Evolutionary conservation across 2,113 vertebrate species (phyloP).

Genomic region (Uria aalge): DNA sequence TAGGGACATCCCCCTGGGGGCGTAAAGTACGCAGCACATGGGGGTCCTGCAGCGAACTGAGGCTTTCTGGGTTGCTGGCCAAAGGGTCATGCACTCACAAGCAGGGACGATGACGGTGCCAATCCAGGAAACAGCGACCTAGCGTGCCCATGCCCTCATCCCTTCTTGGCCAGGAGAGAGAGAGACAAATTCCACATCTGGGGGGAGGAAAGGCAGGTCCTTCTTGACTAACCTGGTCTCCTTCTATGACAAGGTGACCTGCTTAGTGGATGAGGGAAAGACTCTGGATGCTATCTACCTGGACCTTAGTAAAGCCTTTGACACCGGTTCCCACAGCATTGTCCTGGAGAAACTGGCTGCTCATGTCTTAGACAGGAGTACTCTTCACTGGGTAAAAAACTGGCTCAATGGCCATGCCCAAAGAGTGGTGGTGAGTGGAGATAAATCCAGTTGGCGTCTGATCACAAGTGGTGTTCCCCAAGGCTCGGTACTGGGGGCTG

Average conservation of each 20-base stretch:
- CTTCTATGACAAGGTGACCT: not conserved
- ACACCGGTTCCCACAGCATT: not conserved
- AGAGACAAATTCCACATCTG: not conserved
- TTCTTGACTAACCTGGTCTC: not conserved
- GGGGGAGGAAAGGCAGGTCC: not conserved
- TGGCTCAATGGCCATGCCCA: not conserved
- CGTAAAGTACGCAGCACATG: not conserved
- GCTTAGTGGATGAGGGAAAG: not conserved
- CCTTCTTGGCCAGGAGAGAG: not conserved
- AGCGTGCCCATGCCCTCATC: fast-evolving
- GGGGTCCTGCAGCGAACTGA: not conserved
- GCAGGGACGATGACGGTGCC: fast-evolving
- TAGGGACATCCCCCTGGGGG: not conserved
- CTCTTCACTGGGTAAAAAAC: not conserved
- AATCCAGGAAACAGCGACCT: not conserved
- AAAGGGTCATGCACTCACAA: not conserved
- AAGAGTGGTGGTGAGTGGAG: not conserved
- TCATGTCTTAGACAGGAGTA: not conserved
- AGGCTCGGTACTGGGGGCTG: not conserved
- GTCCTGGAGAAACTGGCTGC: not conserved
- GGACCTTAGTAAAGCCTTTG: not conserved
- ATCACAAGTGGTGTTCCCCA: not conserved
- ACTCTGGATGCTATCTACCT: not conserved
- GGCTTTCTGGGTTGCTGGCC: not conserved
- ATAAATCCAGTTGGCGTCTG: not conserved